These are phyloP conservation scores for Crotalus adamanteus DNA, from an alignment of 2,797 vertebrate genomes.

Conservation along the genomic window DNA sequence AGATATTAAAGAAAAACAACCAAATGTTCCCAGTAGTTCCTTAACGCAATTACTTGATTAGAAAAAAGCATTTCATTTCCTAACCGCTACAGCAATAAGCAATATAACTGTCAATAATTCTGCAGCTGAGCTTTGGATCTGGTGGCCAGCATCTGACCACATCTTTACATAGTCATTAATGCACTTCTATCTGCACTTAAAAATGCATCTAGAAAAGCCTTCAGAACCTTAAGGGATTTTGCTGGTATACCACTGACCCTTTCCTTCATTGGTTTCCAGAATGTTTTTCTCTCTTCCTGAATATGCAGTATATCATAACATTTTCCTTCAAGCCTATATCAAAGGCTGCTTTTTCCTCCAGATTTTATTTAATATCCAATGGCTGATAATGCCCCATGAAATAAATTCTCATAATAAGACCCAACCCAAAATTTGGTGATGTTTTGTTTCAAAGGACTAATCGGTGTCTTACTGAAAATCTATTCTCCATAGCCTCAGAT, in stretches of 20 bases:
- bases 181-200: constrained; percentile 62
- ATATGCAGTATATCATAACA: constrained; percentile 39
- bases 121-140: constrained; percentile 58
- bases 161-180: constrained; percentile 70
- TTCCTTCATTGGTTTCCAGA: constrained; percentile 63
- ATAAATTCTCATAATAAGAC: not conserved
- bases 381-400: not conserved
- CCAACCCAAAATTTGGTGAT: not conserved
- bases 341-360: constrained; percentile 4
- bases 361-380: not conserved
- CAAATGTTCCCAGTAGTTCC: constrained; percentile 66
- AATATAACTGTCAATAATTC: constrained; percentile 85
- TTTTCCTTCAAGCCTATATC: constrained; percentile 50
- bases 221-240: constrained; percentile 70
- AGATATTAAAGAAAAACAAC: constrained; percentile 53
- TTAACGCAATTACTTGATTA: constrained; percentile 74
- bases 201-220: constrained; percentile 45
- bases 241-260: constrained; percentile 62
- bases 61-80: constrained; percentile 65
- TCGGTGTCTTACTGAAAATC: not conserved
- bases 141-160: constrained; percentile 70
- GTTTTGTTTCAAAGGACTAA: not conserved
- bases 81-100: constrained; percentile 83
- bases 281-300: constrained; percentile 51
- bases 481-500: not conserved